Conservation (phyloP, 2,888 invertebrate species). For the Eristalis arbustorum region DNA sequence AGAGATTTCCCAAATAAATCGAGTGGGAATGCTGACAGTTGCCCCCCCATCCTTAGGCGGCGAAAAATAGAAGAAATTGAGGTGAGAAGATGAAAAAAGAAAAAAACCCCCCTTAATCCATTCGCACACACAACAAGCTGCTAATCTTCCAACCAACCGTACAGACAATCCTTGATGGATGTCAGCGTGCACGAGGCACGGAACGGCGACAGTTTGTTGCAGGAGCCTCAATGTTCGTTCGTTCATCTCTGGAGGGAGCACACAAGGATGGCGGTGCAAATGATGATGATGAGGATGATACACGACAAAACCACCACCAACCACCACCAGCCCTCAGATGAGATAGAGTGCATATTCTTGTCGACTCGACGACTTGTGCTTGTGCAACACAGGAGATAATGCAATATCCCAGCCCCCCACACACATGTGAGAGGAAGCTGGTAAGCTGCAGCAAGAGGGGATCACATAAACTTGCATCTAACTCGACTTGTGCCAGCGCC, state of each 20-base stretch:
- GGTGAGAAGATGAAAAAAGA: constrained; percentile 60
- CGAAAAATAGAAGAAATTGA: constrained; percentile 1
- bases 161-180: constrained; percentile 53
- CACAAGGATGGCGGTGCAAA: constrained; percentile 45
- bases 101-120: constrained; percentile 64
- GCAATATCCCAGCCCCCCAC: background rate
- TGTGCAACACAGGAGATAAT: constrained; percentile 45
- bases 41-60: background rate
- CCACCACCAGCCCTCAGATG: background rate
- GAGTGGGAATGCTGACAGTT: constrained; percentile 32
- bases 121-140: constrained; percentile 65
- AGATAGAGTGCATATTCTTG: background rate
- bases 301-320: constrained; percentile 2
- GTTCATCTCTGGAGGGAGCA: constrained; percentile 36
- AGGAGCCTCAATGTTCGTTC: constrained; percentile 27
- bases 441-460: background rate
- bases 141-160: constrained; percentile 48
- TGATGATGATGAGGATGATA: constrained; percentile 47
- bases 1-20: constrained; percentile 65
- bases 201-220: constrained; percentile 31
- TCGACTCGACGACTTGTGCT: background rate
- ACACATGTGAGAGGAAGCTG: constrained; percentile 4
- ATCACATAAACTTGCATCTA: constrained; percentile 60
- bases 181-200: constrained; percentile 11
- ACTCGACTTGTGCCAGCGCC: constrained; percentile 9